Evolutionary conservation across 2,888 invertebrate genomes (phyloP).

Genomic region (Acrobasis suavella): DNA sequence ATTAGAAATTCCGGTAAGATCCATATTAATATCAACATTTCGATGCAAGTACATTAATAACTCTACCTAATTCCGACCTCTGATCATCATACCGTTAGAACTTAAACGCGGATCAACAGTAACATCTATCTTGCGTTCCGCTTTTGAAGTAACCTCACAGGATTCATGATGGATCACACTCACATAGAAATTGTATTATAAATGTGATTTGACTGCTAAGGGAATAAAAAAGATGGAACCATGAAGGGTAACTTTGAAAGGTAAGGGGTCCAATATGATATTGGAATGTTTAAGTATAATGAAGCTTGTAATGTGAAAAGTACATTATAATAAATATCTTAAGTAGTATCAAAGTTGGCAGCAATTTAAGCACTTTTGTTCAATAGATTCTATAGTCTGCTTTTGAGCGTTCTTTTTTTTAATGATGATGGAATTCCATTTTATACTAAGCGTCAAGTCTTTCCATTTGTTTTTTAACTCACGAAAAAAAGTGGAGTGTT

Average conservation of each 20-base stretch:
- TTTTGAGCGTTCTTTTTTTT: background rate
- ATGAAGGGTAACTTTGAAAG: background rate
- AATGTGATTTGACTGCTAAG: background rate
- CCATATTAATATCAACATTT: no score
- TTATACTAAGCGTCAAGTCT: background rate
- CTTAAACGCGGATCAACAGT: no score
- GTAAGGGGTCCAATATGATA: conserved; percentile 1
- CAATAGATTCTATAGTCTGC: background rate
- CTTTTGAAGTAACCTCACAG: no score
- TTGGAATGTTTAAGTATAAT: conserved; percentile 4
- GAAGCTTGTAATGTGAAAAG: background rate
- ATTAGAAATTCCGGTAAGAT: no score
- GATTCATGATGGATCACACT: no score
- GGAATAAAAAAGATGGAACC: conserved; percentile 8
- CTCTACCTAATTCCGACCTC: no score
- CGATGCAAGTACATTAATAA: no score
- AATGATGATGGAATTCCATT: background rate
- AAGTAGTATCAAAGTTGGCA: conserved; percentile 1
- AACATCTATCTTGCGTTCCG: no score
- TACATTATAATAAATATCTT: background rate
- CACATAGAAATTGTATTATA: background rate
- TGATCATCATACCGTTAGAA: no score
- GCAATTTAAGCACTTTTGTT: background rate
- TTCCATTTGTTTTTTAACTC: background rate
- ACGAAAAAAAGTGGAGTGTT: no score